These are phyloP conservation scores for Smittia sp. DNA, from an alignment of 2,888 invertebrate genomes.

Conservation along the genomic window DNA sequence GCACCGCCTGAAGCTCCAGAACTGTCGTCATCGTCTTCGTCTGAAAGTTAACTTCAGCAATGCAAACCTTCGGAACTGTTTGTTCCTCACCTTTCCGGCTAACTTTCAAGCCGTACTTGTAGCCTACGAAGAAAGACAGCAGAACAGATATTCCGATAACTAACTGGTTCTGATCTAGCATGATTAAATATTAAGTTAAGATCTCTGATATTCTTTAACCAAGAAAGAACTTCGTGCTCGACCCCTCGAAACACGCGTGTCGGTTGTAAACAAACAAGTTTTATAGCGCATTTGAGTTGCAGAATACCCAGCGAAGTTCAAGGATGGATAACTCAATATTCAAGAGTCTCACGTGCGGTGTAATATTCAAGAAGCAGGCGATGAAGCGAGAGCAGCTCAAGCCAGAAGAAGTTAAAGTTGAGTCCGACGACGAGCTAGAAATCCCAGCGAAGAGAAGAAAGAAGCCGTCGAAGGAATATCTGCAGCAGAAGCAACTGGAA, in stretches of 20 bases:
- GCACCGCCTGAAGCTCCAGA: conserved; percentile 41
- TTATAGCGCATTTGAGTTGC: too few relatives aligned
- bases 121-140: conserved; percentile 53
- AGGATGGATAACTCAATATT: conserved; percentile 3
- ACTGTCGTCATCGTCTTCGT: background rate
- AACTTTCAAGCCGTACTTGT: conserved; percentile 49
- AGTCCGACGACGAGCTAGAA: background rate
- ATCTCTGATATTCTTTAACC: too few relatives aligned
- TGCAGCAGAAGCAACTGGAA: conserved; percentile 63
- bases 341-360: background rate
- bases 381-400: background rate
- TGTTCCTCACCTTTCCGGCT: background rate
- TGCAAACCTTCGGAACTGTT: background rate
- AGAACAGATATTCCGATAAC: conserved; percentile 53
- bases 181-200: too few relatives aligned
- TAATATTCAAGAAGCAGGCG: background rate
- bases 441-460: conserved; percentile 54
- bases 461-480: conserved; percentile 63
- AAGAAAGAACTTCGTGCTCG: too few relatives aligned
- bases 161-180: conserved; percentile 51
- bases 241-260: too few relatives aligned
- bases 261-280: too few relatives aligned
- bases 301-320: too few relatives aligned
- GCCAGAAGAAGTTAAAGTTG: background rate
- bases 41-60: background rate